A percentile compares a stretch with the other conserved stretches of the same genome.
Conservation (phyloP, 2,888 invertebrate genomes). For the Drosophila mimetica region DNA sequence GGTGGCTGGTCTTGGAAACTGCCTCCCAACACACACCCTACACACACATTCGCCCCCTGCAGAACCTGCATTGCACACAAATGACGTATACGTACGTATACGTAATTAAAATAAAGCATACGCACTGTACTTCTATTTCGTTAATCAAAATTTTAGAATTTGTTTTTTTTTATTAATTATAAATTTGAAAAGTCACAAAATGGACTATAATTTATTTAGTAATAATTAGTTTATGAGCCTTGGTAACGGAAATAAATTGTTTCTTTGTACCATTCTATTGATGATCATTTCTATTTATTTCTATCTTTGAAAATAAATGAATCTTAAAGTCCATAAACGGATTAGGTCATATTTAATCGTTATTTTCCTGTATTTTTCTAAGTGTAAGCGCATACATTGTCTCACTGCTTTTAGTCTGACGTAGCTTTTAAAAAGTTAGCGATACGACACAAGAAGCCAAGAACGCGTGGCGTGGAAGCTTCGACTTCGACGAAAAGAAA, state of each 20-base stretch:
- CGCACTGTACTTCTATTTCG: not conserved
- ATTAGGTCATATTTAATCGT: not conserved
- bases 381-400: not conserved
- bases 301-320: not conserved
- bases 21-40: constrained; percentile 19
- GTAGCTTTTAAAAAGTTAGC: constrained; percentile 30
- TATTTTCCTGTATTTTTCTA: not conserved
- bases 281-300: no score
- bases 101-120: not conserved
- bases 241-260: not conserved
- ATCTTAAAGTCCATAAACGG: not conserved
- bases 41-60: not conserved
- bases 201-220: no score
- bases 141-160: no score
- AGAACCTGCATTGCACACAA: constrained; percentile 4
- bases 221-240: no score
- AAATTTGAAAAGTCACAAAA: no score
- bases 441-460: constrained; percentile 51
- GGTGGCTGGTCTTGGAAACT: constrained; percentile 53
- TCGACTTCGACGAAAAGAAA: constrained; percentile 1
- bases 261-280: not conserved
- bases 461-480: not conserved
- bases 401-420: not conserved
- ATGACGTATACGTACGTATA: constrained; percentile 4
- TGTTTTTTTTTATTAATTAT: no score